phyloP scores from a whole-genome alignment of 2,113 vertebrate genomes.

The Rhinogobius similis region DNA sequence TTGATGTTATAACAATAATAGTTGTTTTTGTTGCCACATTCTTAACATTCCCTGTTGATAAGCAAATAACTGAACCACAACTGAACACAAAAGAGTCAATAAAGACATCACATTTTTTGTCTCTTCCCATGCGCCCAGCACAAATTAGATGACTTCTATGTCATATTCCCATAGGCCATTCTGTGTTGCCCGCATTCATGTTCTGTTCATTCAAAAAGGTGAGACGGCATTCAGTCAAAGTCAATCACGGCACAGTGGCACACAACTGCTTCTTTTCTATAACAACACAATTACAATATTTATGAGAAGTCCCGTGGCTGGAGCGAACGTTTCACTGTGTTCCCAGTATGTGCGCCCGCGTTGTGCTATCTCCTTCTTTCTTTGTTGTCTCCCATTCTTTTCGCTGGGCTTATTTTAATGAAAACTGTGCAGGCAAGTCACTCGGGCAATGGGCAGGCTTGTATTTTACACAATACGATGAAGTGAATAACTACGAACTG shows the following conservation, averaged over 20 bases:
- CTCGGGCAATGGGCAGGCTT: slow-evolving; percentile 59
- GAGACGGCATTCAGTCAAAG: slow-evolving; percentile 65
- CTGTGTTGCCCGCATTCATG: slow-evolving; percentile 45
- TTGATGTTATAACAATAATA: background rate
- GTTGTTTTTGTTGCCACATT: background rate
- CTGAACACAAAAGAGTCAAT: slow-evolving; percentile 12
- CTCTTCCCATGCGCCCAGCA: slow-evolving; percentile 18
- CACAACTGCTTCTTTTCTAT: slow-evolving; percentile 60
- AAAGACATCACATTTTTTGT: slow-evolving; percentile 18
- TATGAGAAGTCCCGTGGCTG: slow-evolving; percentile 74
- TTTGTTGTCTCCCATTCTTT: slow-evolving; percentile 59
- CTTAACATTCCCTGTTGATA: background rate
- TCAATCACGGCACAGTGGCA: slow-evolving; percentile 62
- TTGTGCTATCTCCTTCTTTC: slow-evolving; percentile 42
- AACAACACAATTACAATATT: slow-evolving; percentile 79
- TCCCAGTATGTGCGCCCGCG: background rate
- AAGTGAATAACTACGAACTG: slow-evolving; percentile 70
- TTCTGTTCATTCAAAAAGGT: slow-evolving; percentile 63
- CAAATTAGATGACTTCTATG: slow-evolving; percentile 50
- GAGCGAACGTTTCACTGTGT: slow-evolving; percentile 60
- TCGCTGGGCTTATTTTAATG: slow-evolving; percentile 70
- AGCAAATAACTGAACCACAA: slow-evolving; percentile 11
- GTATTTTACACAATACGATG: slow-evolving; percentile 70
- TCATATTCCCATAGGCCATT: slow-evolving; percentile 50
- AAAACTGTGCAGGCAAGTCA: slow-evolving; percentile 68